Evolutionary conservation across 2,888 invertebrate genomes (phyloP).

Genomic region (Adelognathus sp.): DNA sequence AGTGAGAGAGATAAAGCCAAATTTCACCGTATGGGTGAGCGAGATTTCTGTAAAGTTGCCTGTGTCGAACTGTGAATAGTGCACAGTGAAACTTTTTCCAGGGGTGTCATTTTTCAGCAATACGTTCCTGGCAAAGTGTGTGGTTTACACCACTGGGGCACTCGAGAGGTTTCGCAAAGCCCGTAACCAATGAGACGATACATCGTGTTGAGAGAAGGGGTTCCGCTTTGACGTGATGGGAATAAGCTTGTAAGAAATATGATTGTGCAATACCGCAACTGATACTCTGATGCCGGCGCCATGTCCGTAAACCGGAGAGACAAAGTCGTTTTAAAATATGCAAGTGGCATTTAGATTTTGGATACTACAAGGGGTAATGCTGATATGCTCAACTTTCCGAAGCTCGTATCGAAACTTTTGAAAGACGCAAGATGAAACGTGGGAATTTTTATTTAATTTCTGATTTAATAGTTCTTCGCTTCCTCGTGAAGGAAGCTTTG

Average conservation of each 20-base stretch:
- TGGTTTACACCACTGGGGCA: conserved; percentile 67
- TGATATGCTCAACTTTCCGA: background rate
- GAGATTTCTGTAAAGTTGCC: background rate
- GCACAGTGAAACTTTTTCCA: conserved; percentile 11
- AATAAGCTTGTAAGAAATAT: conserved; percentile 69
- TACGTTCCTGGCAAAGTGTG: conserved; percentile 62
- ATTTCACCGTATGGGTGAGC: too few species aligned
- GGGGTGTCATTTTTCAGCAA: conserved; percentile 15
- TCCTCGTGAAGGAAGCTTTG: too few species aligned
- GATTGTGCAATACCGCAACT: conserved; percentile 63
- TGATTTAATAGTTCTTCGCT: too few species aligned
- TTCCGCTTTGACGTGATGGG: conserved; percentile 61
- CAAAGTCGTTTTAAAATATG: background rate
- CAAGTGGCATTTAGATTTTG: background rate
- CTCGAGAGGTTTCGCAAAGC: conserved; percentile 73
- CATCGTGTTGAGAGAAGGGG: conserved; percentile 65
- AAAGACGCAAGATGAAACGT: too few species aligned
- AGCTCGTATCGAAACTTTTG: background rate
- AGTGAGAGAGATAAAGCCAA: too few species aligned
- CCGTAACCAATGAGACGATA: conserved; percentile 69
- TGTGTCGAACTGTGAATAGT: background rate
- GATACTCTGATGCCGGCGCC: background rate
- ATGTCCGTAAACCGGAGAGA: background rate
- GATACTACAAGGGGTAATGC: background rate
- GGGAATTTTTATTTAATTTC: background rate